phyloP scores from a whole-genome alignment of 2,797 vertebrate genomes.

The Selene dorsalis region DNA sequence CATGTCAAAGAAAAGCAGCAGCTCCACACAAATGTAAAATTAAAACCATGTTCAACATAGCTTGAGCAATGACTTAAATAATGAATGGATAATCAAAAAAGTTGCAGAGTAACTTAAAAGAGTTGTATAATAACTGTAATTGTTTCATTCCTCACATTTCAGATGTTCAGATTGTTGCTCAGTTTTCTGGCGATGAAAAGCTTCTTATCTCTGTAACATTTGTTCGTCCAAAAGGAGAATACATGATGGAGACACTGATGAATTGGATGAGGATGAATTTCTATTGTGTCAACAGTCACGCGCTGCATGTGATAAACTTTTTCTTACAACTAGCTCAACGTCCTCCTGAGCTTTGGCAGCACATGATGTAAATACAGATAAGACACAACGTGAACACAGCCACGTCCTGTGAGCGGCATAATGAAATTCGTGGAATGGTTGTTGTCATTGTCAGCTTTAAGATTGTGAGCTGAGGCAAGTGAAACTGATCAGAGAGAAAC shows the following conservation, averaged over 20 bases:
- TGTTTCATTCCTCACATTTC: not conserved
- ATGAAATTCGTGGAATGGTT: slow-evolving; percentile 33
- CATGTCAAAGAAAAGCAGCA: not conserved
- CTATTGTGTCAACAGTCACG: slow-evolving; percentile 4
- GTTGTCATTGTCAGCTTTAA: slow-evolving; percentile 47
- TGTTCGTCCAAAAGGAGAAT: not conserved
- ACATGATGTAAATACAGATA: slow-evolving; percentile 9
- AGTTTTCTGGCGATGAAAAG: not conserved
- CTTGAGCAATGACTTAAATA: not conserved
- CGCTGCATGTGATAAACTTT: slow-evolving; percentile 3
- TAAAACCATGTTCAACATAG: not conserved
- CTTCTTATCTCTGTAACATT: not conserved
- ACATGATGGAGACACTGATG: not conserved
- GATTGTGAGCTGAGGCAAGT: slow-evolving; percentile 28
- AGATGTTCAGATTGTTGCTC: not conserved
- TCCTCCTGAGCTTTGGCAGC: not conserved
- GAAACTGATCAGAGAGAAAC: slow-evolving; percentile 63
- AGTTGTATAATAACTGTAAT: not conserved
- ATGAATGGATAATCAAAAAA: not conserved
- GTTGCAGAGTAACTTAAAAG: not conserved
- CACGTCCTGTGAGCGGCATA: slow-evolving; percentile 10
- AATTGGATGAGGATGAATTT: not conserved
- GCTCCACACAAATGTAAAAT: not conserved
- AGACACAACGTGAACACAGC: not conserved
- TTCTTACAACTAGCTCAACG: not conserved